phyloP scores from a whole-genome alignment of 2,113 vertebrate species.

The Piprites chloris region DNA sequence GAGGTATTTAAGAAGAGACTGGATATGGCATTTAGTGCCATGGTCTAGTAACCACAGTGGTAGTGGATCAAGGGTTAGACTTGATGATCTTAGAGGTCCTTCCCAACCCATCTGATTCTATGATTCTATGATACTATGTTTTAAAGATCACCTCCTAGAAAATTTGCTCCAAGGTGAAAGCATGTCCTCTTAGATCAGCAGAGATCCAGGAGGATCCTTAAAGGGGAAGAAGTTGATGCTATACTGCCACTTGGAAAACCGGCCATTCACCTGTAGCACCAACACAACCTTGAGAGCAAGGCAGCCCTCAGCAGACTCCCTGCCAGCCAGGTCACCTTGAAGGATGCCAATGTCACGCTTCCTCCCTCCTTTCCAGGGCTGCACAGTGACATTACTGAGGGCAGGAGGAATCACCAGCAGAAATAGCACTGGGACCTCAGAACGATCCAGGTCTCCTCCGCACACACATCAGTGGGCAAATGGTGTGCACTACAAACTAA shows the following conservation, averaged over 20 bases:
- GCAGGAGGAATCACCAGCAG: constrained; percentile 69
- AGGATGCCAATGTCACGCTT: constrained; percentile 40
- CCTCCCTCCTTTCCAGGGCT: constrained; percentile 74
- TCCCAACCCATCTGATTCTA: too few species aligned
- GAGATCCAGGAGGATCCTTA: neutral
- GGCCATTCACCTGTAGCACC: constrained; percentile 71
- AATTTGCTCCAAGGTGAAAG: too few species aligned
- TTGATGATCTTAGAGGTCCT: too few species aligned
- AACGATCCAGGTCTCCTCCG: neutral
- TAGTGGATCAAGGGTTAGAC: too few species aligned
- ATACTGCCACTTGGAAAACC: constrained; percentile 70
- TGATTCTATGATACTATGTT: too few species aligned
- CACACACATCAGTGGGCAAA: neutral
- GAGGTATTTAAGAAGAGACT: too few species aligned
- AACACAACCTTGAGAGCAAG: constrained; percentile 71
- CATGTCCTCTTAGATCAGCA: neutral
- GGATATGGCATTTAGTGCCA: too few species aligned
- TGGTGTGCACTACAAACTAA: neutral
- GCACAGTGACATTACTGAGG: constrained; percentile 70
- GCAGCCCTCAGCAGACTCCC: constrained; percentile 47
- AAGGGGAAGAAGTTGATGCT: constrained; percentile 69
- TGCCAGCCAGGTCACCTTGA: constrained; percentile 54
- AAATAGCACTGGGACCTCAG: constrained; percentile 46
- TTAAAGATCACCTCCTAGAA: too few species aligned
- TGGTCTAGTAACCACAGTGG: too few species aligned